Evolutionary conservation across 2,888 invertebrate genomes (phyloP).

Genomic region (Smittia aterrima): DNA sequence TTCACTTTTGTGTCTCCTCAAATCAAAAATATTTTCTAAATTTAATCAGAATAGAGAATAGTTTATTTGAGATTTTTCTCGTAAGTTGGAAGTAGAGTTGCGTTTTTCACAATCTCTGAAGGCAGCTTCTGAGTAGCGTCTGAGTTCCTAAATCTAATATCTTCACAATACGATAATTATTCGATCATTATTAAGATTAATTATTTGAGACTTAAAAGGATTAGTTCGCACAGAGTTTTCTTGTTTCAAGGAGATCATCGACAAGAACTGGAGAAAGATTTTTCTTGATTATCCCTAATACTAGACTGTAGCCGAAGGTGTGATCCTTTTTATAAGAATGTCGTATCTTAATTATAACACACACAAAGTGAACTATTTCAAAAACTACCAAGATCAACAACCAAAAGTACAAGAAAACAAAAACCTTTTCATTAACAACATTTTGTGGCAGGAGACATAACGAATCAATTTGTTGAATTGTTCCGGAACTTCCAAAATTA

Average conservation of each 20-base stretch:
- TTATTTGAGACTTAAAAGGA: too few species aligned
- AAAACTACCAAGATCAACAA: background rate
- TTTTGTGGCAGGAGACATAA: slow-evolving; percentile 14
- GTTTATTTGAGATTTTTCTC: too few species aligned
- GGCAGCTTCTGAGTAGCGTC: too few species aligned
- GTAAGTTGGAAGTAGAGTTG: too few species aligned
- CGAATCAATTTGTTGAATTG: background rate
- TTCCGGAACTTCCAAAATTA: background rate
- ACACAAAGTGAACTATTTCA: background rate
- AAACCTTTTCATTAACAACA: slow-evolving; percentile 13
- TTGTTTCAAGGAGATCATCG: background rate
- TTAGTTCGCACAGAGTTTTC: background rate
- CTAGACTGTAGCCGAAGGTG: background rate
- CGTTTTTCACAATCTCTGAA: too few species aligned
- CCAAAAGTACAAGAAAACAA: slow-evolving; percentile 15
- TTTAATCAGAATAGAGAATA: too few species aligned
- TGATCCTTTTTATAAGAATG: background rate
- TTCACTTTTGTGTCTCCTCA: too few species aligned
- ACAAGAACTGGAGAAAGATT: background rate
- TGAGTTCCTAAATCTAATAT: too few species aligned
- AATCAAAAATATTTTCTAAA: too few species aligned
- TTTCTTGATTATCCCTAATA: background rate
- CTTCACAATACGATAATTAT: too few species aligned
- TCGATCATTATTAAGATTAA: too few species aligned
- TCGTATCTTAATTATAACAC: background rate